phyloP scores from a whole-genome alignment of 2,888 invertebrate species.

The Autographa gamma region DNA sequence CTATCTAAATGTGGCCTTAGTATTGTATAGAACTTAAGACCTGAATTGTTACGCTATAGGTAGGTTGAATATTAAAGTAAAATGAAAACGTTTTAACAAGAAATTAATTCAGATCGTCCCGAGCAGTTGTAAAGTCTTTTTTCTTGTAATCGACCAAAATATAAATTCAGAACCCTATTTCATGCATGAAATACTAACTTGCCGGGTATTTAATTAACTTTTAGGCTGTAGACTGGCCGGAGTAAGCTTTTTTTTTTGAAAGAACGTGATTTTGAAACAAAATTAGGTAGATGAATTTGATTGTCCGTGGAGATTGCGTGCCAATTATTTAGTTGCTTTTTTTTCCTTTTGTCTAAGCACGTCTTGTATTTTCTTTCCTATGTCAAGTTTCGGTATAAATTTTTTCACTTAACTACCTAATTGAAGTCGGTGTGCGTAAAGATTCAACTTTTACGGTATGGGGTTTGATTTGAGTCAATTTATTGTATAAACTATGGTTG shows the following conservation, averaged over 20 bases:
- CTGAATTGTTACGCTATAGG: not conserved
- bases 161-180: constrained; percentile 1
- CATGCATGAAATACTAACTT: not conserved
- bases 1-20: not conserved
- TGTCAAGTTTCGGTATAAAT: constrained; percentile 36
- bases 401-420: constrained; percentile 41
- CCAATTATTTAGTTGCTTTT: constrained; percentile 43
- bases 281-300: constrained; percentile 51
- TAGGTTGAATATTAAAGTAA: not conserved
- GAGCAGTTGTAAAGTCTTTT: not conserved
- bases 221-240: constrained; percentile 64
- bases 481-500: not conserved
- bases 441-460: not conserved
- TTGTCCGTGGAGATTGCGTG: constrained; percentile 48
- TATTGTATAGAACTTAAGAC: not conserved
- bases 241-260: constrained; percentile 51
- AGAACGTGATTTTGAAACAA: constrained; percentile 57
- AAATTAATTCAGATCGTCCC: not conserved
- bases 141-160: not conserved
- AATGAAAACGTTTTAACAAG: constrained; percentile 1
- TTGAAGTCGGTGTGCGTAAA: not conserved
- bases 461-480: not conserved
- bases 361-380: constrained; percentile 44
- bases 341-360: constrained; percentile 39
- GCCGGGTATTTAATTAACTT: constrained; percentile 71